Evolutionary conservation across 1,140 invertebrate genomes (phyloP).

Genomic region (Drosophila rhopaloa): DNA sequence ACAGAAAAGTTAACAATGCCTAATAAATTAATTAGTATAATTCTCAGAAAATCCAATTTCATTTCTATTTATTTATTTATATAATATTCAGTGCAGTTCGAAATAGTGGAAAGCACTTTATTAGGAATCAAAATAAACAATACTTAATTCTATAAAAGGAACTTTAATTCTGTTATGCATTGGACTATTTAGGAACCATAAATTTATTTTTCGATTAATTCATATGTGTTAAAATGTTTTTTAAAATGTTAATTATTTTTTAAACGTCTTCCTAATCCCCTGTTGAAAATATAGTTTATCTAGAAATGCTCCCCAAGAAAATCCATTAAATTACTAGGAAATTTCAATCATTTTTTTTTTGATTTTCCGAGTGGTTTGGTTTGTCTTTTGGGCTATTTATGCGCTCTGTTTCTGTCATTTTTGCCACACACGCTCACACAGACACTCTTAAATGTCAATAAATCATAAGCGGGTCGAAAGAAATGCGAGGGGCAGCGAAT

Average conservation of each 20-base stretch:
- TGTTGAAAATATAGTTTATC: background rate
- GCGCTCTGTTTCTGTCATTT: slow-evolving; percentile 50
- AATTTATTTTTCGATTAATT: no score
- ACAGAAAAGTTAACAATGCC: slow-evolving; percentile 1
- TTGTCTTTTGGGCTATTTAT: slow-evolving; percentile 42
- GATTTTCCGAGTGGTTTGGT: slow-evolving; percentile 14
- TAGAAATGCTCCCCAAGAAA: background rate
- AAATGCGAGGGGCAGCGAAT: background rate
- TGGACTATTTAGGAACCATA: no score
- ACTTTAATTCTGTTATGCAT: no score
- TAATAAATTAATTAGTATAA: background rate
- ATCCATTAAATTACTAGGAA: slow-evolving; percentile 3
- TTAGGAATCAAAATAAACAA: no score
- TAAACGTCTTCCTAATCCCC: background rate
- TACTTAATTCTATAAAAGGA: no score
- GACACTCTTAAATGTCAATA: slow-evolving; percentile 72
- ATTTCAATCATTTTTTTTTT: slow-evolving; percentile 7
- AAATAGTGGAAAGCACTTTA: no score
- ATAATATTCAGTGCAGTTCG: no score
- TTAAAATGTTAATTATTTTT: no score
- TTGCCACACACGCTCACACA: slow-evolving; percentile 48
- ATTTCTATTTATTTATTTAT: no score
- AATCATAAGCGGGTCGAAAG: slow-evolving; percentile 60
- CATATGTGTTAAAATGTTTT: no score
- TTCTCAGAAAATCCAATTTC: no score